Conservation (phyloP, 2,888 invertebrate species). For the Dinocampus coccinellae region DNA sequence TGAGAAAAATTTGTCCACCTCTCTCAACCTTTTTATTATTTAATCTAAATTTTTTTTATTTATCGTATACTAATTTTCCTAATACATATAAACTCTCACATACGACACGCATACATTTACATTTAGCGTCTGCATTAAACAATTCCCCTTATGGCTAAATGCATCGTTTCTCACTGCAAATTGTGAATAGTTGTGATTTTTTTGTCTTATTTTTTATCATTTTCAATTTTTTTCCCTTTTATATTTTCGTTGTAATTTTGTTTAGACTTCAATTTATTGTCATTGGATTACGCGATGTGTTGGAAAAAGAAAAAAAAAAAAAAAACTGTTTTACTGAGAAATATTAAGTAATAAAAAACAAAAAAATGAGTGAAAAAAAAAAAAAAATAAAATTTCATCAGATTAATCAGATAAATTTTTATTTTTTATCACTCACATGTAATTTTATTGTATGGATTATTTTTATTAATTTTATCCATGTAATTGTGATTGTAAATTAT, state of each 20-base stretch:
- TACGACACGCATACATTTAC: constrained; percentile 22
- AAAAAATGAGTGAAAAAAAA: too few species aligned
- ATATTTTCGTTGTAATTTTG: constrained; percentile 16
- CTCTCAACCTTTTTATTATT: constrained; percentile 26
- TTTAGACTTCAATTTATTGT: constrained; percentile 34
- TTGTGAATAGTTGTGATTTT: constrained; percentile 21
- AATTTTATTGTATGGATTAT: too few species aligned
- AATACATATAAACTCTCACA: too few species aligned
- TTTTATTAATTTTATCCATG: too few species aligned
- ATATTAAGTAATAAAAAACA: too few species aligned
- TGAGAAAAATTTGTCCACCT: too few species aligned
- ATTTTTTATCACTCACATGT: too few species aligned
- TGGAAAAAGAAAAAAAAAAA: too few species aligned
- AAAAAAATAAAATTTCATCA: too few species aligned
- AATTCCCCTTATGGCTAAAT: constrained; percentile 29
- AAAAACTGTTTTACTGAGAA: too few species aligned
- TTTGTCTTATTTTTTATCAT: not conserved
- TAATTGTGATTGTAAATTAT: too few species aligned
- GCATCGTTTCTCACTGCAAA: not conserved
- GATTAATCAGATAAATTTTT: too few species aligned
- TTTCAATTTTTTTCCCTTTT: constrained; percentile 5
- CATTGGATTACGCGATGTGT: constrained; percentile 23
- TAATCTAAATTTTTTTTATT: constrained; percentile 11
- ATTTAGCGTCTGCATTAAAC: constrained; percentile 23
- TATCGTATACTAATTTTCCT: constrained; percentile 6